phyloP scores from a whole-genome alignment of 1,140 invertebrate species.

The Neodiprion lecontei region DNA sequence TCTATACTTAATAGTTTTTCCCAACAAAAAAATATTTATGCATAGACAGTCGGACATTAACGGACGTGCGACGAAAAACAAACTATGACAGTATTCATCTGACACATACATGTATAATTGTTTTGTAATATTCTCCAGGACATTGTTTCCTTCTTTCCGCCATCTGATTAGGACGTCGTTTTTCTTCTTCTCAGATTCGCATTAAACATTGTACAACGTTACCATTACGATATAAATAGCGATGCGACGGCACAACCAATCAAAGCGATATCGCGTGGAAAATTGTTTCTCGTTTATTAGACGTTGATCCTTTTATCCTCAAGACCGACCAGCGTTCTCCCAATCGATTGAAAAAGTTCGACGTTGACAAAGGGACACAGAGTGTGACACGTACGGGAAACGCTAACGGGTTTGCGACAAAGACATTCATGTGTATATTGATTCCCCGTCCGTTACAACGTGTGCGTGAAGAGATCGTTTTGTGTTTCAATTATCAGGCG shows the following conservation, averaged over 20 bases:
- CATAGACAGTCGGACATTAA: neutral
- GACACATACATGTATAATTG: too few species aligned
- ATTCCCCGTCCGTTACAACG: neutral
- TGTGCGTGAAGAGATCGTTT: neutral
- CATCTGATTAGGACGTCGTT: too few species aligned
- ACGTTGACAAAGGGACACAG: neutral
- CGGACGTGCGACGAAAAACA: neutral
- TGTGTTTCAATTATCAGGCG: constrained; percentile 34
- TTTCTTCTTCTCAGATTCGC: too few species aligned
- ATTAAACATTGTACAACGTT: too few species aligned
- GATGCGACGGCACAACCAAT: neutral
- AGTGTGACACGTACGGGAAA: neutral
- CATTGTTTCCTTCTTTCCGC: too few species aligned
- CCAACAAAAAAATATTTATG: too few species aligned
- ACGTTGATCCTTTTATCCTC: neutral
- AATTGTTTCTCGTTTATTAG: too few species aligned
- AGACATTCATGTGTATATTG: neutral
- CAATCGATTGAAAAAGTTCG: neutral
- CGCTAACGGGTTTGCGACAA: neutral
- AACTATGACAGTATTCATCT: too few species aligned
- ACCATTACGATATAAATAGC: too few species aligned
- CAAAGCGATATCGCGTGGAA: neutral
- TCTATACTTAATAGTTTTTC: too few species aligned
- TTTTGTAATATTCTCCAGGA: too few species aligned
- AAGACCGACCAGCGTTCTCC: neutral